phyloP scores from a whole-genome alignment of 2,888 invertebrate species.

The Onchidella celtica region DNA sequence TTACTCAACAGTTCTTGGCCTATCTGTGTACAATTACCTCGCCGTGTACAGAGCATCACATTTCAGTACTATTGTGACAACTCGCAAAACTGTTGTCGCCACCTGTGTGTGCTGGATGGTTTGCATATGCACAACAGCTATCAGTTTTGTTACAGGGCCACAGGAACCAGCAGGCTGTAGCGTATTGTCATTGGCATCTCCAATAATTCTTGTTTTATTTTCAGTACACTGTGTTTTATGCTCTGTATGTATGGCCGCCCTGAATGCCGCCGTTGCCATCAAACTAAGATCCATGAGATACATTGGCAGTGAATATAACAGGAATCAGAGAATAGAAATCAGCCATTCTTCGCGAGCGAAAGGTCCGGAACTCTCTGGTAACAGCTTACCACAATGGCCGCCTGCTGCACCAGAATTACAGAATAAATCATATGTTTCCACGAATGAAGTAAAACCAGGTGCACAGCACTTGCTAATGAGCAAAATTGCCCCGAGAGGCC shows the following conservation, averaged over 20 bases:
- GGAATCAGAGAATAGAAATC: too few relatives aligned
- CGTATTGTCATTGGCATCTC: background rate
- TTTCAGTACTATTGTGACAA: background rate
- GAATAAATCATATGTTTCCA: too few relatives aligned
- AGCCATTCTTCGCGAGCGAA: too few relatives aligned
- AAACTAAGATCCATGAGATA: conserved; percentile 5
- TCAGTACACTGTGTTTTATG: background rate
- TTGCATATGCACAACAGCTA: background rate
- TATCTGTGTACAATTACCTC: conserved; percentile 20
- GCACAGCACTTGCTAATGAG: too few relatives aligned
- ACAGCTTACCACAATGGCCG: too few relatives aligned
- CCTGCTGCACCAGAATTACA: too few relatives aligned
- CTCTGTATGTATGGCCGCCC: background rate
- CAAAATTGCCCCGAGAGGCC: too few relatives aligned
- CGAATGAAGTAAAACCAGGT: too few relatives aligned
- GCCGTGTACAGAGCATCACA: conserved; percentile 5
- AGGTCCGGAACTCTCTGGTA: too few relatives aligned
- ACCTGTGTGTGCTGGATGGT: background rate
- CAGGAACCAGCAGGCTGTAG: background rate
- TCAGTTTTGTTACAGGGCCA: background rate
- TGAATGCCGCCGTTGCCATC: conserved; percentile 13
- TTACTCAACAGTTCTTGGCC: conserved; percentile 4
- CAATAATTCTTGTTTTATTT: background rate
- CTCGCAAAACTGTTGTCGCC: background rate
- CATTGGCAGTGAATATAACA: background rate